A percentile compares a stretch with the other conserved stretches of the same genome.
phyloP scores from a whole-genome alignment of 1,140 invertebrate genomes.

The Lasioglossum baleicum region DNA sequence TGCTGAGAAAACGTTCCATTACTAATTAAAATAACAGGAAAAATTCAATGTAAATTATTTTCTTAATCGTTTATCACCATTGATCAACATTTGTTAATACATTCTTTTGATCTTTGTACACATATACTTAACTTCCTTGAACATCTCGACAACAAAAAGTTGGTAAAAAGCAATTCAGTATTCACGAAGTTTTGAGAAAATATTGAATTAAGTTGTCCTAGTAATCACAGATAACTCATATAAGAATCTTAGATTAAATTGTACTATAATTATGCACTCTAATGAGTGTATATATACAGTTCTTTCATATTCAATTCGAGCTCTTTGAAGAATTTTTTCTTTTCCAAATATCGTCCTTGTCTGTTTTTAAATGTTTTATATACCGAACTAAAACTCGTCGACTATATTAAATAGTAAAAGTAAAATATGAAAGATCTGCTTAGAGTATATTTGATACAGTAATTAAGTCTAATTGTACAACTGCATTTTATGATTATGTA shows the following conservation, averaged over 20 bases:
- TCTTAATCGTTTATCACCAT: not conserved
- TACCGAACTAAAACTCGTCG: constrained; percentile 17
- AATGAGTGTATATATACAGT: constrained; percentile 62
- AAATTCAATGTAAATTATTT: constrained; percentile 1
- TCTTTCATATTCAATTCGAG: constrained; percentile 72
- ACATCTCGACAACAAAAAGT: not conserved
- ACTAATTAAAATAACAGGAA: not conserved
- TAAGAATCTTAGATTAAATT: constrained; percentile 51
- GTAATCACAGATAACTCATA: constrained; percentile 46
- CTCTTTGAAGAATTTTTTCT: constrained; percentile 23
- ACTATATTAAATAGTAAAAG: not conserved
- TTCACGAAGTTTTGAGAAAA: constrained; percentile 11
- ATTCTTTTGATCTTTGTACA: constrained; percentile 1
- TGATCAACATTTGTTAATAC: constrained; percentile 7
- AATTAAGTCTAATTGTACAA: constrained; percentile 47
- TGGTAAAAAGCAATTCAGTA: constrained; percentile 23
- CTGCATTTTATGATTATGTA: constrained; percentile 55
- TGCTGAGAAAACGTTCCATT: constrained; percentile 5
- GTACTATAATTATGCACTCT: constrained; percentile 51
- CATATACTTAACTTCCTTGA: not conserved
- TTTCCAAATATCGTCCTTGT: not conserved
- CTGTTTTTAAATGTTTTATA: not conserved
- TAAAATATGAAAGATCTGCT: constrained; percentile 72
- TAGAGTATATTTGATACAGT: constrained; percentile 51
- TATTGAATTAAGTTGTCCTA: constrained; percentile 30